Evolutionary conservation across 2,113 vertebrate genomes (phyloP).

Genomic region (Xiphias gladius): DNA sequence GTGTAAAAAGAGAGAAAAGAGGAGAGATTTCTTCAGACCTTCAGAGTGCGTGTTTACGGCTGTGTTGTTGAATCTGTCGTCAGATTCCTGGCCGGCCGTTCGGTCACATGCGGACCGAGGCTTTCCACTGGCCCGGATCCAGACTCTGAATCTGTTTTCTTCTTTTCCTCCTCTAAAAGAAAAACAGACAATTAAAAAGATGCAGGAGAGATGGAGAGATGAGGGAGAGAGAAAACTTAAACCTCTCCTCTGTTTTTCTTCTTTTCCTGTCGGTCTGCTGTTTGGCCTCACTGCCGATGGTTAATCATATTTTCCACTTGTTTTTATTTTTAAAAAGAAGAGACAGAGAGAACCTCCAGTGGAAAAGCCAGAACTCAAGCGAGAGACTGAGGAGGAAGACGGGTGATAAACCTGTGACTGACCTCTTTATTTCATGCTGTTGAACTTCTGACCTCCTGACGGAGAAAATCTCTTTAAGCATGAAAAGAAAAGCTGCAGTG

Average conservation of each 20-base stretch:
- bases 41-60: background rate
- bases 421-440: background rate
- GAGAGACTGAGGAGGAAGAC: background rate
- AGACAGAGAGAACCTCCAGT: background rate
- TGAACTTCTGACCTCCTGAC: background rate
- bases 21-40: too few relatives aligned
- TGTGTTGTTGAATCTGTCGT: background rate
- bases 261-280: background rate
- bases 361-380: background rate
- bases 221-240: background rate
- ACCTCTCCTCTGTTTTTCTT: background rate
- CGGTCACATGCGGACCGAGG: background rate
- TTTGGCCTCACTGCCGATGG: background rate
- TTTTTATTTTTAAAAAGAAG: background rate
- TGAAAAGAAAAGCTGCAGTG: background rate
- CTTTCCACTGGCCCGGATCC: conserved; percentile 9
- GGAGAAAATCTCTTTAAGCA: background rate
- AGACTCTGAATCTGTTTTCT: background rate
- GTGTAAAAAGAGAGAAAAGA: too few relatives aligned
- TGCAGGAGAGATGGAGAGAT: background rate
- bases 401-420: background rate
- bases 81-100: background rate
- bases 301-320: background rate
- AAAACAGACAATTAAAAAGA: background rate
- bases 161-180: background rate